A percentile compares a stretch with the other conserved stretches of the same genome.
Evolutionary conservation across 2,888 invertebrate genomes (phyloP).

Genomic region (Acleris literana): DNA sequence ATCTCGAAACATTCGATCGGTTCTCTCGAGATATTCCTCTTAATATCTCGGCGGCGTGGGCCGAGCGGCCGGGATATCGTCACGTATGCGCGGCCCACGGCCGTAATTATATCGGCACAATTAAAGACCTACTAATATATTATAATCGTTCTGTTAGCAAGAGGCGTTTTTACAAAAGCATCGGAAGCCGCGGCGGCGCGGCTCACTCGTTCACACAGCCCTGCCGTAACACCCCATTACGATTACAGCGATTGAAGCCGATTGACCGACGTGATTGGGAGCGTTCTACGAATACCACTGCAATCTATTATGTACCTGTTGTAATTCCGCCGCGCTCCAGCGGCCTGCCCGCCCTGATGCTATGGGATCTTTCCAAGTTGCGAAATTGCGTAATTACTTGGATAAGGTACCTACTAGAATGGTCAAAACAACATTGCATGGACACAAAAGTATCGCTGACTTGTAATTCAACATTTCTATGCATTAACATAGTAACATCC

Average conservation of each 20-base stretch:
- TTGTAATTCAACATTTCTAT: not conserved
- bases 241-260: conserved; percentile 48
- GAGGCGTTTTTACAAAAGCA: conserved; percentile 74
- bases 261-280: conserved; percentile 62
- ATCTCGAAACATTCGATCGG: conserved; percentile 80
- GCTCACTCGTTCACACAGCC: conserved; percentile 62
- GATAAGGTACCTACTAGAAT: not conserved
- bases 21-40: conserved; percentile 77
- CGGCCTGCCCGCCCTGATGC: conserved; percentile 9
- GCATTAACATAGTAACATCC: not conserved
- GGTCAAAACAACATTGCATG: too few species aligned
- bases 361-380: conserved; percentile 12
- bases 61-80: conserved; percentile 77
- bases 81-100: conserved; percentile 75
- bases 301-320: conserved; percentile 45
- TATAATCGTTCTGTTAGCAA: conserved; percentile 81
- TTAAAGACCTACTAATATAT: conserved; percentile 82
- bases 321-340: conserved; percentile 42
- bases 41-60: conserved; percentile 74
- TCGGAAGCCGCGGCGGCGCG: conserved; percentile 62
- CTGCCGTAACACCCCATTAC: conserved; percentile 63
- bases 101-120: conserved; percentile 82
- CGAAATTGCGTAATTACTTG: conserved; percentile 14
- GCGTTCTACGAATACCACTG: conserved; percentile 54
- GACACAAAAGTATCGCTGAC: too few species aligned